Evolutionary conservation across 2,113 vertebrate genomes (phyloP).

Genomic region (Dasyurus viverrinus): DNA sequence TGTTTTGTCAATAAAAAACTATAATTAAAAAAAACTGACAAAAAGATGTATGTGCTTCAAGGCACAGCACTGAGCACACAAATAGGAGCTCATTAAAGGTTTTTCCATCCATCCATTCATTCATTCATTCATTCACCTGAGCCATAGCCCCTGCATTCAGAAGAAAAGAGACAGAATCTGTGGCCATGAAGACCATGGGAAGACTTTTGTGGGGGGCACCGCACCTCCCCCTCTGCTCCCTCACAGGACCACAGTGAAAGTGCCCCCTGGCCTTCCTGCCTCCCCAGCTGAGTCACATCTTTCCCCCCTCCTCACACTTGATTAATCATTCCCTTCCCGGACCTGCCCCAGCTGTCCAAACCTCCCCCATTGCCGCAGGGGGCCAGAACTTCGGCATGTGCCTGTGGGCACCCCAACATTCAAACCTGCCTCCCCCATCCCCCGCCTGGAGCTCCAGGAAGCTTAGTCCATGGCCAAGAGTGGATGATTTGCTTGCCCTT

Average conservation of each 20-base stretch:
- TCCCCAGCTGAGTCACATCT: background rate
- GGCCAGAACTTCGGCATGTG: background rate
- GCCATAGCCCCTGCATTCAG: background rate
- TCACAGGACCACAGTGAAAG: background rate
- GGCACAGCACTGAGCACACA: background rate
- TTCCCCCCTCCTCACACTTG: background rate
- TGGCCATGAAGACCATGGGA: background rate
- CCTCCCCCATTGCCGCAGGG: background rate
- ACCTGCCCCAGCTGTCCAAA: background rate
- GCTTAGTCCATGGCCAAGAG: too few relatives aligned
- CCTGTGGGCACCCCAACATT: accelerated
- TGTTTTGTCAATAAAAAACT: too few relatives aligned
- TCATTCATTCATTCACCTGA: background rate
- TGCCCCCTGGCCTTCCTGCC: background rate
- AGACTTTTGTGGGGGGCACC: background rate
- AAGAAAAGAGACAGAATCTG: background rate
- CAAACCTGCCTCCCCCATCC: background rate
- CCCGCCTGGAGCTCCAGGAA: background rate
- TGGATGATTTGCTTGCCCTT: background rate
- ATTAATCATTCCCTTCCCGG: accelerated
- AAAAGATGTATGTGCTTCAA: background rate
- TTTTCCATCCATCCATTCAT: background rate
- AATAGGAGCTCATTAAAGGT: background rate
- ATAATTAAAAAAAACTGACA: too few relatives aligned
- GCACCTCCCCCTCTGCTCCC: background rate